These are phyloP conservation scores for Drymonia ruficornis DNA, from an alignment of 2,888 invertebrate genomes.

Conservation along the genomic window DNA sequence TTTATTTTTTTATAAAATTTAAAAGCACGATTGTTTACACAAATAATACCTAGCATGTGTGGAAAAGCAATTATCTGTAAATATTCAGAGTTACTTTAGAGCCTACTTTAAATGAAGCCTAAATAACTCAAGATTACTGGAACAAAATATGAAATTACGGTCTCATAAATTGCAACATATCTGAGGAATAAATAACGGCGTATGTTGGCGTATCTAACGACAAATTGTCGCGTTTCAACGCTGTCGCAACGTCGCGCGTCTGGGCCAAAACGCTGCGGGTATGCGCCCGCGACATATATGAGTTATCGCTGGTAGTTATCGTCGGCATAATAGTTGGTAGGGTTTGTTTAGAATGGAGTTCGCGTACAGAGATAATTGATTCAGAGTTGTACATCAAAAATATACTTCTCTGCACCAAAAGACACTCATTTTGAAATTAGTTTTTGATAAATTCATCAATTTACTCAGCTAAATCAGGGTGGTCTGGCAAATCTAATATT, in stretches of 20 bases:
- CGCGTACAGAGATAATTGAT: background rate
- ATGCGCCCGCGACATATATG: constrained; percentile 32
- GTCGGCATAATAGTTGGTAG: constrained; percentile 7
- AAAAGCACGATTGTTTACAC: too few relatives aligned
- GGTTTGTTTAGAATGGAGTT: background rate
- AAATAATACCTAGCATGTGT: too few relatives aligned
- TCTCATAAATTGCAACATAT: constrained; percentile 10
- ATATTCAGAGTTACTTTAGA: too few relatives aligned
- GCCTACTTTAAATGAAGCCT: background rate
- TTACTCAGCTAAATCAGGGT: too few relatives aligned
- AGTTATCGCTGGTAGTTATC: constrained; percentile 23
- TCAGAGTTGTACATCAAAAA: too few relatives aligned
- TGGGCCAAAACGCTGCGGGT: constrained; percentile 41
- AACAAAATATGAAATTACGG: background rate
- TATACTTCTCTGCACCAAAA: too few relatives aligned
- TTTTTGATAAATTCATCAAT: too few relatives aligned
- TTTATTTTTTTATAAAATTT: constrained; percentile 14
- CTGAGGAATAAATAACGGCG: constrained; percentile 44
- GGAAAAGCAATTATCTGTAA: too few relatives aligned
- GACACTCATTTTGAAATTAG: too few relatives aligned
- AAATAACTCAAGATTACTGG: background rate
- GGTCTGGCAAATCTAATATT: too few relatives aligned
- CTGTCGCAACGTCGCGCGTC: constrained; percentile 30
- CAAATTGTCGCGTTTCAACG: constrained; percentile 64
- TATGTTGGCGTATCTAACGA: constrained; percentile 55